Evolutionary conservation across 1,140 invertebrate genomes (phyloP), one percentile per base, ranked within the genome.

Genomic region (Sarcophaga bullata): DNA sequence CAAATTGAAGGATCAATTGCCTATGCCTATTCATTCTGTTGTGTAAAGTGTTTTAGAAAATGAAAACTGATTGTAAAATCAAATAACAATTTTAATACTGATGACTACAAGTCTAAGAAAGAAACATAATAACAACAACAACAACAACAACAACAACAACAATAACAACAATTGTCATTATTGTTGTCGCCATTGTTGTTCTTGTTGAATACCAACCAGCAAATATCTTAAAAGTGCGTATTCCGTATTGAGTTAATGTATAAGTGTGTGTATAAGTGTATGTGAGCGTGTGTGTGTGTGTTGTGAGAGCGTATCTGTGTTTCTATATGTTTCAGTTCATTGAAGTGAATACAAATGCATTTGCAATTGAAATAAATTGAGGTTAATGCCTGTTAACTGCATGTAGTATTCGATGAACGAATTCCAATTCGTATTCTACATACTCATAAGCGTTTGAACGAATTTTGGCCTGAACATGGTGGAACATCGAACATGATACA

Each of bases 311-410:
- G 54, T 58, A 3, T 15, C 6, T 13, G 11, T 58, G 54, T 37
- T 37, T 37, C 25, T 37, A 37, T 37, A 37, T 58, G 13, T n/a
- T 58, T 15, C n/a, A n/a, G 54, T 58, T 13, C 54, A 58, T n/a
- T 58, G 73, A 49, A 15, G 73, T 48, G 46, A 46, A 13, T 76
- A n/a, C 13, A 10, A 73, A 73, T 58, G 54, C n/a, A 58, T 58
- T 76, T 78, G 17, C 49, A 78, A 50, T 78, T 68, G 62, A 68
- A 68, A 68, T 58, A 58, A 58, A 58, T 68, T 68, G 62, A 78
- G 75, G 75, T 78, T 78, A 78, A 78, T 78, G 75, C 48, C 75
- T 78, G 75, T 78, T 78, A 78, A 78, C 75, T 49, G 73, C 73
- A 17, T 76, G 73, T 76, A 37, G 1, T 37, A 37, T 37, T 37